Conservation (phyloP, 2,797 vertebrate species). For the Sternotherus odoratus region DNA sequence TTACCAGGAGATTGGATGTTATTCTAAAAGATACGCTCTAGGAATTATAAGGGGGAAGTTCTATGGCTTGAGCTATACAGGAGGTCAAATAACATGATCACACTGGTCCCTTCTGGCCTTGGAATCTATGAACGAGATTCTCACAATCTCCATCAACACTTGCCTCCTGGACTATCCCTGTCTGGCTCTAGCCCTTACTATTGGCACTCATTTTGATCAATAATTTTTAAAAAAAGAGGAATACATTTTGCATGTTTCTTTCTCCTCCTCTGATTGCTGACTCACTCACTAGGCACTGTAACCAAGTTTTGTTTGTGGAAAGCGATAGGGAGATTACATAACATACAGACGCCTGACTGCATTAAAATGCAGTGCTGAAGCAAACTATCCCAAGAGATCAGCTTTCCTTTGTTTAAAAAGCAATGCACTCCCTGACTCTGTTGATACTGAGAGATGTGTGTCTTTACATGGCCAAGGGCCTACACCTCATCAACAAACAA, state of each 20-base stretch:
- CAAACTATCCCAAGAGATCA: constrained; percentile 19
- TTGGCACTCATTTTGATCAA: neutral
- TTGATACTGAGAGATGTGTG: constrained; percentile 10
- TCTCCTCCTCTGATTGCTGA: neutral
- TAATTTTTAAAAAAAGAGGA: neutral
- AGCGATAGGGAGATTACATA: constrained; percentile 30
- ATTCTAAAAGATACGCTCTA: neutral
- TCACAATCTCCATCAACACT: neutral
- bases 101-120: neutral
- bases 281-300: constrained; percentile 18
- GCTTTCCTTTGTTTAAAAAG: constrained; percentile 22
- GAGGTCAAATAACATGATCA: neutral
- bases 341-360: constrained; percentile 19
- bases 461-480: constrained; percentile 42
- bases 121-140: neutral
- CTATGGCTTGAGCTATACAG: neutral
- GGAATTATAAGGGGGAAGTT: neutral
- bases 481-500: constrained; percentile 65
- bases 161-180: neutral
- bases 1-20: neutral
- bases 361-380: constrained; percentile 19
- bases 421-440: constrained; percentile 21
- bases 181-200: neutral
- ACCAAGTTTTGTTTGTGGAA: constrained; percentile 30
- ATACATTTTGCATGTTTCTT: neutral